These are phyloP conservation scores for Agonum fuliginosum DNA, from an alignment of 2,888 invertebrate species.

Conservation along the genomic window DNA sequence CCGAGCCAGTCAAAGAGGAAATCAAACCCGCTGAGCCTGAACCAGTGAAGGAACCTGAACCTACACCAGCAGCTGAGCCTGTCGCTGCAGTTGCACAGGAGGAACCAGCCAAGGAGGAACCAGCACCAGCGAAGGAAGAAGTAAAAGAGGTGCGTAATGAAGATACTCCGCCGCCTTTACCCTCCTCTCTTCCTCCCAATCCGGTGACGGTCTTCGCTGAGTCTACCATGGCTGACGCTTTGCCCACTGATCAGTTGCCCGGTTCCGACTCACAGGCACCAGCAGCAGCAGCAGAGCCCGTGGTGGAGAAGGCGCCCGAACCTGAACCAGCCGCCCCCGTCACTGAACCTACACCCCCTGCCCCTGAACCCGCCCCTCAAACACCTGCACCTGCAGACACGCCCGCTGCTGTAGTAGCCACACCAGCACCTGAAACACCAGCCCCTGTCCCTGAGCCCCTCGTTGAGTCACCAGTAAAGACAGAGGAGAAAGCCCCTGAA, in stretches of 20 bases:
- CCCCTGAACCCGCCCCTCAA: slow-evolving; percentile 59
- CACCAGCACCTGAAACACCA: slow-evolving; percentile 52
- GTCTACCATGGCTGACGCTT: slow-evolving; percentile 77
- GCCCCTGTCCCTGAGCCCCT: slow-evolving; percentile 29
- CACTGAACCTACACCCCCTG: slow-evolving; percentile 47
- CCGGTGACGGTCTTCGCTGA: slow-evolving; percentile 85
- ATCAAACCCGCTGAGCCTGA: slow-evolving; percentile 58
- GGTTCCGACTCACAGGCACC: slow-evolving; percentile 61
- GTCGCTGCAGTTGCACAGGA: slow-evolving; percentile 61
- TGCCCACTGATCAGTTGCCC: slow-evolving; percentile 66
- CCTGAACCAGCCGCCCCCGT: slow-evolving; percentile 47
- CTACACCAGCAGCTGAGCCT: slow-evolving; percentile 60
- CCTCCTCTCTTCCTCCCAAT: slow-evolving; percentile 84
- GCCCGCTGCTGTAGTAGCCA: neutral
- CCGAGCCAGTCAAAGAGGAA: slow-evolving; percentile 56
- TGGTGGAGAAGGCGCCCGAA: slow-evolving; percentile 62
- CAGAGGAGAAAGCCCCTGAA: slow-evolving; percentile 47
- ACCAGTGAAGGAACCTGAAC: slow-evolving; percentile 58
- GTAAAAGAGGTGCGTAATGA: slow-evolving; percentile 78
- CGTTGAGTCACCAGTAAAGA: slow-evolving; percentile 10
- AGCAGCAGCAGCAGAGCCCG: slow-evolving; percentile 63
- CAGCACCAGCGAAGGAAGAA: slow-evolving; percentile 57
- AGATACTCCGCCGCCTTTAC: slow-evolving; percentile 83
- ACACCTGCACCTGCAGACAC: slow-evolving; percentile 55
- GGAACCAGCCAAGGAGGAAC: slow-evolving; percentile 24